Evolutionary conservation across 2,113 vertebrate genomes (phyloP).

Genomic region (Siniperca knerii): DNA sequence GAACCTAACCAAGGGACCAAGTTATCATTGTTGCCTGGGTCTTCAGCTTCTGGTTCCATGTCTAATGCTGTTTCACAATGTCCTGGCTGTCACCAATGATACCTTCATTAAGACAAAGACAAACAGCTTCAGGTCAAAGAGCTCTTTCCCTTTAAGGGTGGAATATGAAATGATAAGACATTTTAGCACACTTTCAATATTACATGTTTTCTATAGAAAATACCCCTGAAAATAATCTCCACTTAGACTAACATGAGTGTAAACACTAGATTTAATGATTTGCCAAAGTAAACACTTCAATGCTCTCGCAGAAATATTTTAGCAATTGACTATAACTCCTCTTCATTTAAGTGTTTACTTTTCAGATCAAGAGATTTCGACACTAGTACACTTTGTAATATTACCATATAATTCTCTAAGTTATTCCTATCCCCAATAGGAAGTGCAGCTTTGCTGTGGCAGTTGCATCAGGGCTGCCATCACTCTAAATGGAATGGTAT

Average conservation of each 20-base stretch:
- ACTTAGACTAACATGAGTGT: background rate
- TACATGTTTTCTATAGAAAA: background rate
- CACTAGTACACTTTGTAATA: slow-evolving; percentile 18
- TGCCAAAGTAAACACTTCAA: background rate
- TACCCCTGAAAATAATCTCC: background rate
- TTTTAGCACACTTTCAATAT: background rate
- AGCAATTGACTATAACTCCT: background rate
- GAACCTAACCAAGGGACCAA: slow-evolving; percentile 78
- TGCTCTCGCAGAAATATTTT: background rate
- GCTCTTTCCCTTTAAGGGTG: background rate
- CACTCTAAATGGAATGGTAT: slow-evolving; percentile 94
- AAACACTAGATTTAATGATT: background rate
- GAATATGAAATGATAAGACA: background rate
- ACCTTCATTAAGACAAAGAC: slow-evolving; percentile 66
- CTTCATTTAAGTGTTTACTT: background rate
- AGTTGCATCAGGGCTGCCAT: slow-evolving; percentile 78
- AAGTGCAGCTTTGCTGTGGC: slow-evolving; percentile 57
- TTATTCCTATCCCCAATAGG: slow-evolving; percentile 74
- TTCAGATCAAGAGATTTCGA: slow-evolving; percentile 26
- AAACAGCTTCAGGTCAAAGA: slow-evolving; percentile 22
- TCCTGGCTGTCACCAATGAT: slow-evolving; percentile 31
- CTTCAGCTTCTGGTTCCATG: slow-evolving; percentile 75
- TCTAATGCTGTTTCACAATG: slow-evolving; percentile 41
- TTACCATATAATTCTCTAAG: slow-evolving; percentile 35
- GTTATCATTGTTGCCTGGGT: slow-evolving; percentile 75